Conservation (phyloP, 2,888 invertebrate genomes). For the Leptopterna dolabrata region DNA sequence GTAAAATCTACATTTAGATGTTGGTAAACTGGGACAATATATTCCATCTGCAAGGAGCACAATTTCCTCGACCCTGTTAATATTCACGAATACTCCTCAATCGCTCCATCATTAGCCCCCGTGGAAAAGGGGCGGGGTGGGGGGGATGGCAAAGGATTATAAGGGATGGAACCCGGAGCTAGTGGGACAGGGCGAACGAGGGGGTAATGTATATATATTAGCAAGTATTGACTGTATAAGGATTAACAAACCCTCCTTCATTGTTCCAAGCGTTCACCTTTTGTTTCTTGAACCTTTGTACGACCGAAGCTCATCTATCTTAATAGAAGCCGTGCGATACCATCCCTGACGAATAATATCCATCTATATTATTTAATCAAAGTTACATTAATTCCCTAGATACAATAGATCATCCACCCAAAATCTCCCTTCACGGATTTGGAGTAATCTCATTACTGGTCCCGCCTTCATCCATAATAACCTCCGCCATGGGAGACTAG, state of each 20-base stretch:
- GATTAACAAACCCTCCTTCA: conserved; percentile 48
- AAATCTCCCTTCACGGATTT: conserved; percentile 47
- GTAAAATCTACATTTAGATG: conserved; percentile 57
- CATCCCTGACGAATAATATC: conserved; percentile 56
- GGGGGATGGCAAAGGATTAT: conserved; percentile 48
- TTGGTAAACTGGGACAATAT: conserved; percentile 55
- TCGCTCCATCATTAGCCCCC: conserved; percentile 54
- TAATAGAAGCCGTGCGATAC: conserved; percentile 54
- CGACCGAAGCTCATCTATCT: conserved; percentile 56
- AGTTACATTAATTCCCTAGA: conserved; percentile 47
- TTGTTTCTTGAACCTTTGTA: conserved; percentile 57
- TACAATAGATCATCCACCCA: conserved; percentile 51
- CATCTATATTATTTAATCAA: conserved; percentile 60
- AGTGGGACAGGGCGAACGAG: neutral
- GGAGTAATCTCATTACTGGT: conserved; percentile 43
- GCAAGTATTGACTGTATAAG: conserved; percentile 57
- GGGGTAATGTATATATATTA: conserved; percentile 57
- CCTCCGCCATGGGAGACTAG: neutral
- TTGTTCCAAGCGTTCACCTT: conserved; percentile 49
- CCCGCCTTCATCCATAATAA: conserved; percentile 44
- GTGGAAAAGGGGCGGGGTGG: neutral
- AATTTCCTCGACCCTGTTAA: conserved; percentile 56
- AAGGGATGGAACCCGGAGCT: conserved; percentile 47
- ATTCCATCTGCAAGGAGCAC: conserved; percentile 55
- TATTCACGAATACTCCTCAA: conserved; percentile 57